Conservation (phyloP, 2,888 invertebrate species). For the Chloromyia formosa region DNA sequence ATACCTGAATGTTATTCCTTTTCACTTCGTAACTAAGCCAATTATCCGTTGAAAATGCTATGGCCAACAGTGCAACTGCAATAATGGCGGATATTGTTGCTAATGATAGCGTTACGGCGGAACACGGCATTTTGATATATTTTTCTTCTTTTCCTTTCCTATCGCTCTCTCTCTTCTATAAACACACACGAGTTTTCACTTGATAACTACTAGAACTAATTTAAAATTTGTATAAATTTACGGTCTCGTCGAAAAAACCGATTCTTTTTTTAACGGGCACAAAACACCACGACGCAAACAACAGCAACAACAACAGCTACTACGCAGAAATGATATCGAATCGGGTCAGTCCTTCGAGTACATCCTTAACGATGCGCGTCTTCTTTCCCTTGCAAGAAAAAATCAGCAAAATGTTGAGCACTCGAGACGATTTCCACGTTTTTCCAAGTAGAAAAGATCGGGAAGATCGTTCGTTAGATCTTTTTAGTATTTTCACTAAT, state of each 20-base stretch:
- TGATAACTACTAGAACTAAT: constrained; percentile 12
- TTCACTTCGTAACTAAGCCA: constrained; percentile 95
- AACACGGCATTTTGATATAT: constrained; percentile 81
- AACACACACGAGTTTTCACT: constrained; percentile 23
- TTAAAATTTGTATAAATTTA: constrained; percentile 8
- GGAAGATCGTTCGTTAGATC: background rate
- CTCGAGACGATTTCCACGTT: background rate
- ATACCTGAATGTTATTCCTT: constrained; percentile 86
- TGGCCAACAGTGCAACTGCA: constrained; percentile 90
- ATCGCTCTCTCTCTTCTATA: no score
- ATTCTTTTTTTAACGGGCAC: background rate
- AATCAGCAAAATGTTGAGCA: no score
- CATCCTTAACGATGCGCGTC: constrained; percentile 32
- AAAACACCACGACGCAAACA: background rate
- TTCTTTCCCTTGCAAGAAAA: background rate
- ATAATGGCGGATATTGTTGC: constrained; percentile 96
- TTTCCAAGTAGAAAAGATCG: no score
- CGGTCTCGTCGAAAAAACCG: no score
- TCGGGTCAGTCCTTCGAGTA: constrained; percentile 36
- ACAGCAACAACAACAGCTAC: background rate
- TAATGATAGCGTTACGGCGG: constrained; percentile 92
- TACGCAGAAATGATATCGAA: background rate
- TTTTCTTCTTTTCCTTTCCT: background rate
- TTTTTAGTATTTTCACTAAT: background rate
- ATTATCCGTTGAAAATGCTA: constrained; percentile 96